Base-by-base conservation (phyloP, 2,113 vertebrate genomes). In the Crotophaga sulcirostris region DNA sequence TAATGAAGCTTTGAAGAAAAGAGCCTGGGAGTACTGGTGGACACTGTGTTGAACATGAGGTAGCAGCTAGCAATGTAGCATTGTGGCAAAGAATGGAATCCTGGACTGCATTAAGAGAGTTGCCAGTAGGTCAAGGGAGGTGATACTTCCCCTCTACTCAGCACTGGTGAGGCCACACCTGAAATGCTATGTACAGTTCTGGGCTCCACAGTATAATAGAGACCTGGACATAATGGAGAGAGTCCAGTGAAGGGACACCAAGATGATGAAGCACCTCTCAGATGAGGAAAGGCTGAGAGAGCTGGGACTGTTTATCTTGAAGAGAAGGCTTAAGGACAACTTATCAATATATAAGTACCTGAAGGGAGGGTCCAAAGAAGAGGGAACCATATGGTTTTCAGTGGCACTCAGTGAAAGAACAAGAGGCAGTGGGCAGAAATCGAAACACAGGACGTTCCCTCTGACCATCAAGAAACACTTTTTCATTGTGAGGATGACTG, bases 31-130 rank as follows among this genome's bases (percentile, higher is more conserved):
- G 26, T 54, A 60, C 49, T 66, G 40, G 13, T 60, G 78, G 44
- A 12, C 31, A 25, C 52, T 4, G 10, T 7, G 6, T 16, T 79
- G 33, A 26, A 16, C 18, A 9, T 0, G 3, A 54, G 33, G 11
- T 58, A 72, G 20, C 20, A 34, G 33, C 11, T 52, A 72, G 20
- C 24, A 31, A 12, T 0, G 5, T 16, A 10, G 7, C 15, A 17
- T 7, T 11, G 18, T 45, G 51, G 7, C 64, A 55, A 28, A 29
- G 38, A 28, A 3, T 34, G 26, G 28, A 36, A 8, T 11, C 51
- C 34, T 52, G 42, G 40, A 45, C 23, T 62, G 36, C 1, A 1
- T 25, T 40, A 8, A 26, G 7, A n/a, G 12, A 42, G 11, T 4
- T 31, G 29, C 51, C 31, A 36, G 18, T 1, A 2, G 9, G 21